A percentile compares a stretch with the other conserved stretches of the same genome.
phyloP scores from a whole-genome alignment of 1,140 invertebrate genomes.

The Cydia amplana region DNA sequence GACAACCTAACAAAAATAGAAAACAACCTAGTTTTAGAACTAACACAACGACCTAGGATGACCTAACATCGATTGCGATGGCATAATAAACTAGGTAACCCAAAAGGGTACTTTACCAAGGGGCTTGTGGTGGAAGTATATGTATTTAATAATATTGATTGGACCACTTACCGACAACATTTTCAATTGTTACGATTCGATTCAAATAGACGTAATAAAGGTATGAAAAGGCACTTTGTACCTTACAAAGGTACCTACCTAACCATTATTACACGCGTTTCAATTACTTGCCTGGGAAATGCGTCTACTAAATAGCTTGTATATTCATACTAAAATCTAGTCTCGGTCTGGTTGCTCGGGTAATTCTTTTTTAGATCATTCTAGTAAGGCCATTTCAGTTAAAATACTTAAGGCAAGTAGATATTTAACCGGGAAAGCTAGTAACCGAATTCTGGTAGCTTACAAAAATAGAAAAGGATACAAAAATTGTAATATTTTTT shows the following conservation, averaged over 20 bases:
- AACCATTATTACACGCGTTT: not conserved
- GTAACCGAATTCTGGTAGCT: too few relatives aligned
- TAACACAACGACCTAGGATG: not conserved
- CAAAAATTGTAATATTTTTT: too few relatives aligned
- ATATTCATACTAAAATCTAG: too few relatives aligned
- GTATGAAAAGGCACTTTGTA: not conserved
- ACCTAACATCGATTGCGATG: conserved; percentile 14
- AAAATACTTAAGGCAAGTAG: too few relatives aligned
- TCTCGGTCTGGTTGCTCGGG: too few relatives aligned
- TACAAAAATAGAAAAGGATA: too few relatives aligned
- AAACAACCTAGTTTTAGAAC: not conserved
- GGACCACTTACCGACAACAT: too few relatives aligned
- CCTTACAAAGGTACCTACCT: not conserved
- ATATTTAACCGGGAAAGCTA: too few relatives aligned
- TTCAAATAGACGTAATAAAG: not conserved
- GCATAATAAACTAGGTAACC: conserved; percentile 20
- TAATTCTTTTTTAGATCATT: too few relatives aligned
- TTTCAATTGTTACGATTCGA: not conserved
- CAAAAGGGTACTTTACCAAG: not conserved
- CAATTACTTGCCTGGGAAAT: not conserved
- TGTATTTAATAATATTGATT: not conserved
- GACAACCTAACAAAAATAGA: not conserved
- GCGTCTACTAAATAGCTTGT: not conserved
- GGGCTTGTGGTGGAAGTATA: not conserved
- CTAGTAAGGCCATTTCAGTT: too few relatives aligned